Base-by-base conservation (phyloP, 2,113 vertebrate genomes). In the Chauna torquata region DNA sequence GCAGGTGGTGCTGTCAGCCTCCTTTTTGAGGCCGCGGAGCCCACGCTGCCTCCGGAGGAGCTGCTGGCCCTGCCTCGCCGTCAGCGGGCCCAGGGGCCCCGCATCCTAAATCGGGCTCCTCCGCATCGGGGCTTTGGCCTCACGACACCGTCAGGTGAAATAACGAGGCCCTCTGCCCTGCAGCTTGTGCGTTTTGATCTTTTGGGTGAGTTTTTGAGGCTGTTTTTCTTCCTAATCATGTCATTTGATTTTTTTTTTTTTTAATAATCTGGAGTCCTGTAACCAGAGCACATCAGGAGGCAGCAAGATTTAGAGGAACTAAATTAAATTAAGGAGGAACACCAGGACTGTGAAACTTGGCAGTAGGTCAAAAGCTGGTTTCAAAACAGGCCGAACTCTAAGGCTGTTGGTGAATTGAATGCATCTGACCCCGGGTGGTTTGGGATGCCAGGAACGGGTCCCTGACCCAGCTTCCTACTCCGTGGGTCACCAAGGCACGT, bases 1-100 rank as follows among this genome's bases (percentile, higher is more conserved):
- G 94, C 95, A 97, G 97, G 94, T 97, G 97, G 97, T 97, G 97
- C 96, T 92, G 86, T 96, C 91, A 94, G 90, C 95, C 96, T 97
- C 95, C 68, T 82, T 96, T 96, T 97, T 70, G 93, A 79, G 69
- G 28, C 6, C 50, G 7, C 19, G 40, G 40, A 30, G 12, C 23
- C 45, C 19, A 23, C 57, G 42, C 50, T 52, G 45, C 47, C n/a
- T 9, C 47, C 8, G 18, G 12, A 50, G 25, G 19, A 24, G 42
- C 45, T 28, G 25, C 24, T n/a, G 34, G 34, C 50, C 50, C 50
- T 52, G 50, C 50, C 50, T 52, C 42, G 42, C 42, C 42, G 42
- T 42, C 42, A 42, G 42, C 42, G 24, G 12, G 50, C 16, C 47
- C 66, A 28, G 24, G 3, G 70, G 16, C 32, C 54, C 71, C 42